Evolutionary conservation across 2,113 vertebrate species (phyloP).

Genomic region (Sphaerodactylus townsendi): DNA sequence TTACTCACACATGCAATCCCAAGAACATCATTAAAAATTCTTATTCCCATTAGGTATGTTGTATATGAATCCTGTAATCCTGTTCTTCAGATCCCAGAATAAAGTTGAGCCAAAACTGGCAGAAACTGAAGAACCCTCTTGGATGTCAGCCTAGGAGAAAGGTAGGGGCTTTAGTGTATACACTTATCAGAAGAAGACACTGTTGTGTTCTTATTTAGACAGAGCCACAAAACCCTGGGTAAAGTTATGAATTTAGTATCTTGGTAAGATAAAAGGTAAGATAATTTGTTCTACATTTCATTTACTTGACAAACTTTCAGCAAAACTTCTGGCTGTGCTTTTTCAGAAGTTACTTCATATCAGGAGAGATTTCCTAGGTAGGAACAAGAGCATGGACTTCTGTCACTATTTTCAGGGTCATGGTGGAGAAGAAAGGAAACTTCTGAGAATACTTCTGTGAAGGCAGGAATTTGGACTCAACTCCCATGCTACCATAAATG

Average conservation of each 20-base stretch:
- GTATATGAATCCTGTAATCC: neutral
- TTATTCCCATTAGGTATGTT: no score
- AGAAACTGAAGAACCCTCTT: neutral
- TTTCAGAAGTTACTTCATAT: neutral
- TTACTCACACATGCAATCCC: no score
- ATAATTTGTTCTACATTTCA: neutral
- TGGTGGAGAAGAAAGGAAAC: neutral
- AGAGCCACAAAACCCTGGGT: neutral
- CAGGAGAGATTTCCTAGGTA: neutral
- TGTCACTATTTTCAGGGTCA: neutral
- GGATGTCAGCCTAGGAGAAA: neutral
- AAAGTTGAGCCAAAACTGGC: neutral
- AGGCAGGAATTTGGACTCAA: neutral
- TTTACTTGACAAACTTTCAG: neutral
- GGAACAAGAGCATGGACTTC: neutral
- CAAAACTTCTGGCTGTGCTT: neutral
- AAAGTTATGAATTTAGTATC: neutral
- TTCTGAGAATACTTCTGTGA: neutral
- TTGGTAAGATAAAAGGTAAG: neutral
- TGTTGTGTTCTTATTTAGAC: neutral
- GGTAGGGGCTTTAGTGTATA: neutral
- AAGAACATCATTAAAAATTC: no score
- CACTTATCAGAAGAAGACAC: neutral
- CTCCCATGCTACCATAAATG: no score
- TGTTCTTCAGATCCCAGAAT: neutral